Base-by-base conservation (phyloP, 2,888 invertebrate genomes). In the Charanyca ferruginea region DNA sequence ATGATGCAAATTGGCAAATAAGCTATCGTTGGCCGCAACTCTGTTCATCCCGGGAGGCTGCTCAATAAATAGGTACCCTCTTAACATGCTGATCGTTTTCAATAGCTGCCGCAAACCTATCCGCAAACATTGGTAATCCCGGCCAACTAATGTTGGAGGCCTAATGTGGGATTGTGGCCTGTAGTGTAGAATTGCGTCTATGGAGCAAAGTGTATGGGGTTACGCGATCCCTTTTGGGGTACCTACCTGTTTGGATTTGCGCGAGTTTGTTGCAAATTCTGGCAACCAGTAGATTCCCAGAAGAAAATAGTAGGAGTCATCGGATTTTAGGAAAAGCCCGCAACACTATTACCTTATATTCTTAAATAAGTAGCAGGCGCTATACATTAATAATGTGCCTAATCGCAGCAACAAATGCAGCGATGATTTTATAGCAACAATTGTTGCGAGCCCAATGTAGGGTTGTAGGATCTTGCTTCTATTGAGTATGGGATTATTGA, bases 1-100 rank as follows among this genome's bases (percentile, higher is more conserved):
- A 91, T 92, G 90, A 92, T 94, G 92, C 91, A 93, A 94, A 93
- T 93, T 91, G 93, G 89, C 85, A 91, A 91, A 93, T 93, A 93
- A 90, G 93, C 92, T 91, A 91, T 91, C 89, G 89, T 85, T 88
- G 85, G 78, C 86, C 86, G 81, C 87, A 84, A 78, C 83, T 83
- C 86, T 77, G 85, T 81, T 89, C 83, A 89, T 88, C 89, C 90
- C 90, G 76, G 52, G 89, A 85, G 91, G 76, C 83, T 83, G 84
- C 85, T 90, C 87, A 91, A 91, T 91, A 92, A 91, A 92, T 90
- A 92, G 81, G 66, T 64, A 65, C 67, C 83, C 79, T 83, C 83
- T 85, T 85, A 80, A 80, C 85, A 82, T 81, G 80, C 80, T 81
- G 86, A 88, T 90, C 87, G 85, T 71, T 90, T 90, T 89, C 91